Evolutionary conservation across 2,113 vertebrate genomes (phyloP).

Genomic region (Odontesthes bonariensis): DNA sequence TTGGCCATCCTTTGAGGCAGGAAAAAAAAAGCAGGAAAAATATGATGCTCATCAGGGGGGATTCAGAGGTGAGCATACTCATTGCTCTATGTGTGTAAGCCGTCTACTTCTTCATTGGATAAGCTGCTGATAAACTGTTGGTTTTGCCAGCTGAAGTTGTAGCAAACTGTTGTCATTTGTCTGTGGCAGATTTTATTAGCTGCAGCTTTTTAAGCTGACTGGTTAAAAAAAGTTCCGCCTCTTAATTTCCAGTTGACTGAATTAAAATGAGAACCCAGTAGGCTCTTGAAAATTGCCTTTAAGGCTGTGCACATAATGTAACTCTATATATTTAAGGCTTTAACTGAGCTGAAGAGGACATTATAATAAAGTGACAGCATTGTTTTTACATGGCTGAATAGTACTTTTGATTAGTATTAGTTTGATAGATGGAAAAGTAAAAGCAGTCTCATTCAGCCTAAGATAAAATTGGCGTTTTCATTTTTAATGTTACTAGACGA

Average conservation of each 20-base stretch:
- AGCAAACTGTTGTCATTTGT: not conserved
- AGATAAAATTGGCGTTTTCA: not conserved
- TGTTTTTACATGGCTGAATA: no score
- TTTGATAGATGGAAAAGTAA: no score
- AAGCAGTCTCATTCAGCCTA: no score
- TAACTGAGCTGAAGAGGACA: not conserved
- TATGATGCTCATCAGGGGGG: not conserved
- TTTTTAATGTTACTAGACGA: not conserved
- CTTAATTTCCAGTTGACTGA: slow-evolving; percentile 1
- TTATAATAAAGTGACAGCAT: no score
- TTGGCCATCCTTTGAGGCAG: no score
- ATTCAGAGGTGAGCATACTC: not conserved
- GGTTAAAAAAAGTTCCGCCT: not conserved
- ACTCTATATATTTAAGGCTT: no score
- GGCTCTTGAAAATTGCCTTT: no score
- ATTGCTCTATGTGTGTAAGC: not conserved
- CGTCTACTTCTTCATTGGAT: not conserved
- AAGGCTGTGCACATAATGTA: no score
- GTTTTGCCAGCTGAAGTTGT: not conserved
- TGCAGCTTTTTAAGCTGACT: not conserved
- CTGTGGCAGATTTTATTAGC: not conserved
- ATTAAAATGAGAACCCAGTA: not conserved
- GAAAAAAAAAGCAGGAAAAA: not conserved
- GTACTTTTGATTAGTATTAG: no score
- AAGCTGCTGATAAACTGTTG: not conserved